phyloP scores from a whole-genome alignment of 2,888 invertebrate species.

The Loripinus fragilis region DNA sequence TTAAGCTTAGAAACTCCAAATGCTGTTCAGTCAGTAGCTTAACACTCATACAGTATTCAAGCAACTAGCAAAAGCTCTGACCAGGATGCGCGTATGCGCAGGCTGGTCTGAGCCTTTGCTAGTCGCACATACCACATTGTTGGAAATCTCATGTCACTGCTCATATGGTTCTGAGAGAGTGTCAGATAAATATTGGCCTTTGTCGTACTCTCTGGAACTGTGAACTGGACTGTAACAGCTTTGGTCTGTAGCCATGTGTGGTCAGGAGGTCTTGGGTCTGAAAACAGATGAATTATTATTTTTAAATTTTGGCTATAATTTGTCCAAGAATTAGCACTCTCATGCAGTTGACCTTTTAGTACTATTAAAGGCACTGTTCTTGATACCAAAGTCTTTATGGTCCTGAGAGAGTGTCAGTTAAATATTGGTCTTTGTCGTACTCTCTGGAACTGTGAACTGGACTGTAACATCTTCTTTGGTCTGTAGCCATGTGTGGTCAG shows the following conservation, averaged over 20 bases:
- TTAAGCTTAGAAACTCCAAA: too few relatives aligned
- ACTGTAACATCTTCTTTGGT: constrained; percentile 88
- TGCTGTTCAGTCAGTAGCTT: too few relatives aligned
- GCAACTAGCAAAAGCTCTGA: too few relatives aligned
- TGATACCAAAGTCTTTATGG: constrained; percentile 86
- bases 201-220: constrained; percentile 79
- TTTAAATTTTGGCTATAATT: constrained; percentile 85
- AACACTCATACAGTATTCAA: too few relatives aligned
- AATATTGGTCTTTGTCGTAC: constrained; percentile 82
- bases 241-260: constrained; percentile 90
- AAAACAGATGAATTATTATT: too few relatives aligned
- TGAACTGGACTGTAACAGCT: constrained; percentile 86
- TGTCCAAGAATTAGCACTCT: constrained; percentile 89
- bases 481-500: constrained; percentile 89
- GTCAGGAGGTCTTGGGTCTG: constrained; percentile 78
- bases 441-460: constrained; percentile 83
- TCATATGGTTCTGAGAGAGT: too few relatives aligned
- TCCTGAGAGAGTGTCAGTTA: constrained; percentile 85
- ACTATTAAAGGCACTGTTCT: constrained; percentile 84
- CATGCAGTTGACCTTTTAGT: constrained; percentile 87
- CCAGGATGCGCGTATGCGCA: too few relatives aligned
- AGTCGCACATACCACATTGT: too few relatives aligned
- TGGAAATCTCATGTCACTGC: too few relatives aligned
- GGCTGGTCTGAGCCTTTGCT: too few relatives aligned
- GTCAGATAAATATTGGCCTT: constrained; percentile 84